Evolutionary conservation across 2,113 vertebrate genomes (phyloP), one percentile per base, ranked within the genome.

Genomic region (Hippocampus barbouri): DNA sequence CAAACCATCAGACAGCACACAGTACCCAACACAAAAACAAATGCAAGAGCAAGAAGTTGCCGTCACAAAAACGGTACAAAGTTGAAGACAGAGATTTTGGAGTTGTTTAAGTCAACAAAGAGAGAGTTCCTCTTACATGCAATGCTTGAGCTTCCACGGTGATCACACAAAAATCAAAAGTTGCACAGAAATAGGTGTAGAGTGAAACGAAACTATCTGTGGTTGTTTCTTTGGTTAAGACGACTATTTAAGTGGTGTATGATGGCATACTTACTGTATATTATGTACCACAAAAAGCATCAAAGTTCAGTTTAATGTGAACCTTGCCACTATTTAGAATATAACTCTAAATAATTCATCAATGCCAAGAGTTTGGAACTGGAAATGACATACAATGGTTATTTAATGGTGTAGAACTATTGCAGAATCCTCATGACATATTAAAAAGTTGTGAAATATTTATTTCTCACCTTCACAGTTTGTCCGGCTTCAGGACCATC

Each of bases 401-500:
- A 90, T 91, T 89, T 91, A 87, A 91, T 89, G 81, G 81, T 81
- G 84, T 86, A 79, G 88, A 91, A 89, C 86, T 87, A 85, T 89
- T 83, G 83, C 68, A 16, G 74, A 87, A 77, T 67, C 79, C 84
- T 90, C 87, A 92, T 92, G 80, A 84, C 86, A 89, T 86, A 90
- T 91, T 91, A 79, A 90, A 81, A 76, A 72, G 72, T 20, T n/a
- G 76, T 83, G 76, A 88, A 87, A 88, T 86, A 89, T 90, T 89
- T 90, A 93, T 83, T 82, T 91, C 94, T 95, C 93, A 97, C 96
- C 95, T 96, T 96, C 89, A 97, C 94, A 0, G 96, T 97, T 82
- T 97, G 96, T 90, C 96, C 95, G 0, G 95, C 95, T 93, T 96
- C 94, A 0, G 95, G 95, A 83, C 95, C 95, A 81, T 97, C 95